These are phyloP conservation scores for Maniola hyperantus DNA, from an alignment of 2,888 invertebrate genomes.

Conservation along the genomic window DNA sequence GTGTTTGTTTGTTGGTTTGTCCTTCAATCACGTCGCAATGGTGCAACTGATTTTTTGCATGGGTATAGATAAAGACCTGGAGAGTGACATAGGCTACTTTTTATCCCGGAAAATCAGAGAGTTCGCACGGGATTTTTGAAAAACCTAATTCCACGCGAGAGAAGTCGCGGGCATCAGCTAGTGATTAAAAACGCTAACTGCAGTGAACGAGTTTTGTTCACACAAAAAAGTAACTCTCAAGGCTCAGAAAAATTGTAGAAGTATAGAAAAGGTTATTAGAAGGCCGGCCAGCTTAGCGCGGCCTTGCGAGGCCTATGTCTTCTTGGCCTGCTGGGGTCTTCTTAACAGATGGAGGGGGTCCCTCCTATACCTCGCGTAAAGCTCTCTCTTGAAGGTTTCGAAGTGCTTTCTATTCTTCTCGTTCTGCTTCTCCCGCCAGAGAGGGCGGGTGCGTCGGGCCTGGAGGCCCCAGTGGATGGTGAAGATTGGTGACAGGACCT, in stretches of 20 bases:
- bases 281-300: slow-evolving; percentile 71
- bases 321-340: slow-evolving; percentile 63
- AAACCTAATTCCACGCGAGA: no score
- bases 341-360: slow-evolving; percentile 82
- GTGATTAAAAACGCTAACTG: background rate
- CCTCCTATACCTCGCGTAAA: slow-evolving; percentile 88
- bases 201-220: background rate
- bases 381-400: slow-evolving; percentile 91
- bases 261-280: slow-evolving; percentile 43
- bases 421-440: slow-evolving; percentile 94
- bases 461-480: slow-evolving; percentile 96
- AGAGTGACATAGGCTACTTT: no score
- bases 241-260: slow-evolving; percentile 49
- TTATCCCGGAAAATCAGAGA: no score
- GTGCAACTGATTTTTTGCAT: no score
- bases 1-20: no score
- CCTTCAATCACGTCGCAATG: no score
- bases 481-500: slow-evolving; percentile 93
- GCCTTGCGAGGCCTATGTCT: slow-evolving; percentile 78
- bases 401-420: slow-evolving; percentile 91
- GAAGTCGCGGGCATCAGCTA: no score
- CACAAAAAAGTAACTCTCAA: background rate
- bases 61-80: no score
- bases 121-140: no score
- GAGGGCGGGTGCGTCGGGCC: slow-evolving; percentile 88